phyloP scores from a whole-genome alignment of 1,140 invertebrate genomes.

The Drosophila littoralis region DNA sequence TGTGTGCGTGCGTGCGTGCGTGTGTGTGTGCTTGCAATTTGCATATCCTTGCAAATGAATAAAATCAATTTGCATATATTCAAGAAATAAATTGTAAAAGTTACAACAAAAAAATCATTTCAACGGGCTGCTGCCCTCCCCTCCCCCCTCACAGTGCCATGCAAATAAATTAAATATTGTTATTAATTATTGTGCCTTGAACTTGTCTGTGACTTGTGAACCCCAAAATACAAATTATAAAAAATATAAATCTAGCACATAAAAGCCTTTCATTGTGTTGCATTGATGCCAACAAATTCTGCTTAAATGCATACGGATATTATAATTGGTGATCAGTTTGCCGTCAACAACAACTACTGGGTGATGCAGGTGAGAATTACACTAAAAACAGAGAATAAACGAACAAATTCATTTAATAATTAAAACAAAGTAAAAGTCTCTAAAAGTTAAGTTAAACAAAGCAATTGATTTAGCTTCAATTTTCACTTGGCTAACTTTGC shows the following conservation, averaged over 20 bases:
- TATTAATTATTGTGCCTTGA: slow-evolving; percentile 59
- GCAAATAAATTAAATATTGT: slow-evolving; percentile 22
- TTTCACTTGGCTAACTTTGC: too few relatives aligned
- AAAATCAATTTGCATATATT: slow-evolving; percentile 32
- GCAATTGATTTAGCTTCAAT: too few relatives aligned
- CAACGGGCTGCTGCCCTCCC: slow-evolving; percentile 16
- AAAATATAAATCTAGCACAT: slow-evolving; percentile 35
- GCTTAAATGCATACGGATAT: slow-evolving; percentile 85
- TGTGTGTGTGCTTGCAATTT: slow-evolving; percentile 51
- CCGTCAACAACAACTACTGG: slow-evolving; percentile 83
- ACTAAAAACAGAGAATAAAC: neutral
- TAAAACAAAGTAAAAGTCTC: neutral
- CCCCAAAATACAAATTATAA: slow-evolving; percentile 22
- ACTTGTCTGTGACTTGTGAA: slow-evolving; percentile 63
- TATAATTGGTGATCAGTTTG: slow-evolving; percentile 84
- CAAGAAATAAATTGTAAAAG: slow-evolving; percentile 29
- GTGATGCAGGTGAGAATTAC: slow-evolving; percentile 82
- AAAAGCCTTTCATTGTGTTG: slow-evolving; percentile 8
- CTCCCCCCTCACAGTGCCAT: slow-evolving; percentile 34
- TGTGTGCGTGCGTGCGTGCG: slow-evolving; percentile 39
- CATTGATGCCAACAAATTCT: slow-evolving; percentile 69
- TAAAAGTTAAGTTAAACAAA: too few relatives aligned
- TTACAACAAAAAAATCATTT: slow-evolving; percentile 36
- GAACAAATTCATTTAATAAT: neutral
- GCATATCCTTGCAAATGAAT: slow-evolving; percentile 72